phyloP scores from a whole-genome alignment of 2,113 vertebrate genomes.

The Phaetusa simplex region DNA sequence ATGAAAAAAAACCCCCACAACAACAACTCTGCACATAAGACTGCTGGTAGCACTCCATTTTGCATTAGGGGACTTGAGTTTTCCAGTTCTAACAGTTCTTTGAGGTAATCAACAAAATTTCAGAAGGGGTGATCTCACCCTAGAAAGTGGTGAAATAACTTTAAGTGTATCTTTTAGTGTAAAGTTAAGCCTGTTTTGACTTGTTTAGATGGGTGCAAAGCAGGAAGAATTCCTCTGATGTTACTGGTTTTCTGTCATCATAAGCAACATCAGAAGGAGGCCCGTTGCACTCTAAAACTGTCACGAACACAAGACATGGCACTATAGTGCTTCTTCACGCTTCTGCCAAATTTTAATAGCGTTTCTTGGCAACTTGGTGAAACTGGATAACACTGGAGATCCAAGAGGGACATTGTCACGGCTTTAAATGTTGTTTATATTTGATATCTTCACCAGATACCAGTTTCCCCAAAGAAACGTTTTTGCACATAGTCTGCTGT shows the following conservation, averaged over 20 bases:
- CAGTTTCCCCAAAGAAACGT: not conserved
- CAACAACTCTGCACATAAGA: no score
- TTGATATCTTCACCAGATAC: constrained; percentile 38
- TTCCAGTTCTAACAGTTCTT: not conserved
- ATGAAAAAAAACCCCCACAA: not conserved
- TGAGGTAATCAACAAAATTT: not conserved
- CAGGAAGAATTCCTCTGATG: not conserved
- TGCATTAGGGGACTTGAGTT: not conserved
- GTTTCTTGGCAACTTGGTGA: constrained; percentile 50
- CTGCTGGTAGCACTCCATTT: not conserved
- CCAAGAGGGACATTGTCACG: not conserved
- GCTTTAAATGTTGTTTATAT: constrained; percentile 25
- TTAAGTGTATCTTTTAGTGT: not conserved
- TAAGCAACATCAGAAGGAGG: not conserved
- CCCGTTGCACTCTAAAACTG: not conserved
- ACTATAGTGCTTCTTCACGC: not conserved
- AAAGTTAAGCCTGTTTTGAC: not conserved
- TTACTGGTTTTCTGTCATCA: not conserved
- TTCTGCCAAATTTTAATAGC: constrained; percentile 54
- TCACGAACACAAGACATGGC: not conserved
- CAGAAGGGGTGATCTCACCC: not conserved
- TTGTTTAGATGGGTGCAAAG: not conserved
- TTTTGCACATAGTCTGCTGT: not conserved
- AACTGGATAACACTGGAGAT: constrained; percentile 38
- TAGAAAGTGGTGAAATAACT: not conserved